Base-by-base conservation (phyloP, 2,113 vertebrate genomes). In the Etheostoma cragini region DNA sequence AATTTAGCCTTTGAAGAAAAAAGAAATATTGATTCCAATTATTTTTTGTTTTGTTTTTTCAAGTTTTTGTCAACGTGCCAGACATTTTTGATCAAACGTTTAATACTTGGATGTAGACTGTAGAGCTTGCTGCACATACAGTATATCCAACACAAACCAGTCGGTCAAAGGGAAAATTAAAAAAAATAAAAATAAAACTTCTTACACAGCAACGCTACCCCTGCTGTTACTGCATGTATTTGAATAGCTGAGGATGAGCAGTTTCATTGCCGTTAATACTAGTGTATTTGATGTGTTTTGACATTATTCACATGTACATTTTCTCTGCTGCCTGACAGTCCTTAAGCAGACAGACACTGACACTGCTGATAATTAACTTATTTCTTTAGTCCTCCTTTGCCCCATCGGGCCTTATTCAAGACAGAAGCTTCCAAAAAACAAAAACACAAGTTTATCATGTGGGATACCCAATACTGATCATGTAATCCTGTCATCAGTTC, bases 1-100 rank as follows among this genome's bases (percentile, higher is more conserved):
- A 52, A 45, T 72, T 42, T 72, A 69, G 53, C 35, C 49, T 88
- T 78, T 57, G 56, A 78, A 46, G 10, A 64, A 26, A 76, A 63
- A 47, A 63, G 17, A n/a, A 21, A 33, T 56, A 69, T 14, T 15
- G 71, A 10, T 33, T 47, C 46, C 46, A 12, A 21, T 35, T 13
- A 61, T 62, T 71, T 77, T 67, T 33, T 64, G 17, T 54, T 54
- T 6, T 12, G 70, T 45, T 49, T 53, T 58, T 71, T 2, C 17
- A 58, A 19, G 11, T 35, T 76, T 62, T 83, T 83, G 60, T 53
- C 58, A 72, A 11, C 21, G 16, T 65, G 35, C 46, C 47, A 75
- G 5, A 69, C 14, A 56, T 64, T 53, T 70, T 54, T 77, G 22
- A 71, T 86, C 53, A 65, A 17, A 78, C 26, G 67, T 72, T 67